phyloP scores from a whole-genome alignment of 2,797 vertebrate genomes.

The Bucorvus abyssinicus region DNA sequence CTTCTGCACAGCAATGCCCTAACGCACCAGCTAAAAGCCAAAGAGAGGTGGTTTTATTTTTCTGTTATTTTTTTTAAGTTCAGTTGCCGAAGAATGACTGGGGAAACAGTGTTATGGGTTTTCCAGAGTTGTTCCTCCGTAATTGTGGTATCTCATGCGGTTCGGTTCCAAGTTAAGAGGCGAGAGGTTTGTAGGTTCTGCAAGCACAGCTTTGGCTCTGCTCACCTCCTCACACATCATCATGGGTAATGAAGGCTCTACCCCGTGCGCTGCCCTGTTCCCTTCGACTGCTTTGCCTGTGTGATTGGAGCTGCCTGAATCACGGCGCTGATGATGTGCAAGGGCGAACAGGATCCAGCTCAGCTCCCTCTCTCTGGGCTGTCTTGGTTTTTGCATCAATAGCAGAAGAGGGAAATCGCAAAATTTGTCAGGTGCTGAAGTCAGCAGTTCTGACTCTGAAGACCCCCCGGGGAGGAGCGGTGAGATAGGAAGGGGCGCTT shows the following conservation, averaged over 20 bases:
- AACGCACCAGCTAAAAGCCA: neutral
- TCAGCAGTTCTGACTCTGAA: neutral
- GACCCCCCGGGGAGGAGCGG: neutral
- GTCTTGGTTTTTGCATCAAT: neutral
- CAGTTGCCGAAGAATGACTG: neutral
- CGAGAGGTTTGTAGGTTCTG: neutral
- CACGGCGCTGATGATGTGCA: neutral
- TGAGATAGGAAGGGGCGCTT: neutral
- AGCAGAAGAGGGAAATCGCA: neutral
- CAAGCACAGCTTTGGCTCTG: conserved; percentile 11
- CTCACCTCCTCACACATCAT: conserved; percentile 13
- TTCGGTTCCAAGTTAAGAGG: neutral
- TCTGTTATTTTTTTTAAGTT: neutral
- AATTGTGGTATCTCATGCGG: neutral
- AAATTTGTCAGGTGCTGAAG: neutral
- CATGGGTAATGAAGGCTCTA: neutral
- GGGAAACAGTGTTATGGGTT: neutral
- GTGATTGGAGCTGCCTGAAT: neutral
- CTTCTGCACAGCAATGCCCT: neutral
- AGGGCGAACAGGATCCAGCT: neutral
- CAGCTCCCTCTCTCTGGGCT: neutral
- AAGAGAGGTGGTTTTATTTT: neutral
- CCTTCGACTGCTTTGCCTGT: neutral
- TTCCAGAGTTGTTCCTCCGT: neutral
- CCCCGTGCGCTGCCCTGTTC: neutral